Evolutionary conservation across 2,797 vertebrate species (phyloP), one percentile per base, ranked within the genome.

Genomic region (Chaetophractus vellerosus): DNA sequence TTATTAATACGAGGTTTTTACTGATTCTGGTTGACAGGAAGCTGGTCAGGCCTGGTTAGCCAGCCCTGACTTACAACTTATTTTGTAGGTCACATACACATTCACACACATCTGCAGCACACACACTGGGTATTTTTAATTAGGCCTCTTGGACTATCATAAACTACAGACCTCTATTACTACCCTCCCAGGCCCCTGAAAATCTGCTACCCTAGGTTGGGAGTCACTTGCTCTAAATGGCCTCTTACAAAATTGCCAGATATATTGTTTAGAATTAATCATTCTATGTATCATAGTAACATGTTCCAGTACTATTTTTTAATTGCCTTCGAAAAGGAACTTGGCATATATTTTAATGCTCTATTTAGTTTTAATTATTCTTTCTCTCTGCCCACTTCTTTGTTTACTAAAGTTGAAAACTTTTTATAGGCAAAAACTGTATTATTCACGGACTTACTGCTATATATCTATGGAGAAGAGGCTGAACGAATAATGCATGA

Each of bases 181-280:
- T 36, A 10, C 8, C 57, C 1, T 45, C 14, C 28, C 63, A 52
- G 26, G 24, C 72, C 71, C 14, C 55, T 82, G 48, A 89, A 68
- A 66, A 78, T 90, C 26, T n/a, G 48, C 31, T 33, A 71, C 6
- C 6, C 45, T 57, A 82, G 5, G 16, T 78, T 83, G 69, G 69
- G 45, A 41, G 21, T 82, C 21, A 55, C 45, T 64, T 95, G 31
- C 28, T 91, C 23, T 72, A 66, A 71, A 75, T 2, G 80, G n/a
- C n/a, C 63, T 79, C 31, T 82, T 89, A 15, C 55, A 76, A 89
- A 68, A 57, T 8, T 55, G 4, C 31, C 45, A 82, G n/a, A 41
- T 84, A 50, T 24, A 52, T 66, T 84, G 38, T 45, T 61, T 83
- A 87, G 71, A 83, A 87, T 38, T 76, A 86, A 23, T 87, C 55